Conservation (phyloP, 2,888 invertebrate genomes). For the Dastarcus helophoroides region DNA sequence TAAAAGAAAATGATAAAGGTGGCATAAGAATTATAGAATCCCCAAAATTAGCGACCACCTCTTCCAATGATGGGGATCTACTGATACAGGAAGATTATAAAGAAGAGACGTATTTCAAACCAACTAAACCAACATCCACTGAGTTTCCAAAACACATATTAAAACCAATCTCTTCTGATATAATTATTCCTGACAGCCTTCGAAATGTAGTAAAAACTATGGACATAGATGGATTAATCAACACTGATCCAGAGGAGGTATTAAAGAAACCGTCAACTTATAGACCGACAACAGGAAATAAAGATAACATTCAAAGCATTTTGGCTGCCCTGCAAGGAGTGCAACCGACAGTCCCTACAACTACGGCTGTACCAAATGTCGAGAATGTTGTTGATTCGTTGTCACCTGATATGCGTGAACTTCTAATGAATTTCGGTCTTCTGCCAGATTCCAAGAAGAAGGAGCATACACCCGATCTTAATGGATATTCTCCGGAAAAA, state of each 20-base stretch:
- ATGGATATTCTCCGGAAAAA: slow-evolving; percentile 20
- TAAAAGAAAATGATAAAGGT: too few species aligned
- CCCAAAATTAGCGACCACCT: slow-evolving; percentile 12
- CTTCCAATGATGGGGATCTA: slow-evolving; percentile 6
- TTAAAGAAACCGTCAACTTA: not conserved
- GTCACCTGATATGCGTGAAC: slow-evolving; percentile 35
- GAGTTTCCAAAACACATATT: too few species aligned
- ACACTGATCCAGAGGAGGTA: not conserved
- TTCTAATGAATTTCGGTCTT: slow-evolving; percentile 39
- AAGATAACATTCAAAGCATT: not conserved
- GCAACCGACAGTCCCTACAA: too few species aligned
- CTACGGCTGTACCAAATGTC: slow-evolving; percentile 27
- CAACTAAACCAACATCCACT: not conserved
- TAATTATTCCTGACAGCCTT: slow-evolving; percentile 6
- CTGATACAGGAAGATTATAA: slow-evolving; percentile 1
- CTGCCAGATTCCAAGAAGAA: slow-evolving; percentile 25
- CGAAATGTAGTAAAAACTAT: slow-evolving; percentile 7
- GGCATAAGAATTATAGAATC: slow-evolving; percentile 14
- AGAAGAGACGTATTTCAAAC: slow-evolving; percentile 3
- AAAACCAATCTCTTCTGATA: too few species aligned
- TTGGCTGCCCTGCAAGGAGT: not conserved
- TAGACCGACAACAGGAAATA: not conserved
- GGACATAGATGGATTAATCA: not conserved
- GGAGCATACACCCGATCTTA: slow-evolving; percentile 1
- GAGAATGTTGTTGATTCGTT: slow-evolving; percentile 31